A percentile compares a stretch with the other conserved stretches of the same genome.
Evolutionary conservation across 2,797 vertebrate genomes (phyloP).

Genomic region (Microcaecilia unicolor): DNA sequence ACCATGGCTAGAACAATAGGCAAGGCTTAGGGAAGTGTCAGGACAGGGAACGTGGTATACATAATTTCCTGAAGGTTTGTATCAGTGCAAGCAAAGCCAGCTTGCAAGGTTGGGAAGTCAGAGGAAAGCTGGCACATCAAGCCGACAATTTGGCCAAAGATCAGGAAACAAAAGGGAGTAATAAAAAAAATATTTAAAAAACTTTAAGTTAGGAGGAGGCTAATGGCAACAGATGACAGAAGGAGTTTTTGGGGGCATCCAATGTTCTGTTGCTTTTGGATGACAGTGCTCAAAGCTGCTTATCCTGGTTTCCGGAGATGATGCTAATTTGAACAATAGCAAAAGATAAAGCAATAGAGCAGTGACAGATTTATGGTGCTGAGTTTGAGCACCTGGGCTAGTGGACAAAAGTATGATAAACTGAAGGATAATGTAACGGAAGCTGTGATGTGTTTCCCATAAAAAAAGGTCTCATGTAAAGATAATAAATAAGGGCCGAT

Average conservation of each 20-base stretch:
- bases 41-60: background rate
- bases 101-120: too few relatives aligned
- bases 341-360: constrained; percentile 17
- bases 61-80: constrained; percentile 18
- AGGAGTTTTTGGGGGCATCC: constrained; percentile 19
- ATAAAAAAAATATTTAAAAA: constrained; percentile 15
- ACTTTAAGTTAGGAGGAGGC: constrained; percentile 26
- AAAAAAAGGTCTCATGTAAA: background rate
- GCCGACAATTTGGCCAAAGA: constrained; percentile 3
- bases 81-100: constrained; percentile 10
- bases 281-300: constrained; percentile 15
- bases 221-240: constrained; percentile 20
- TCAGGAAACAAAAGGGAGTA: constrained; percentile 10
- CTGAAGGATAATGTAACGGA: background rate
- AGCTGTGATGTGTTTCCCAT: background rate
- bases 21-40: constrained; percentile 6
- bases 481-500: background rate
- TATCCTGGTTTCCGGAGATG: constrained; percentile 38
- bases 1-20: background rate
- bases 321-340: constrained; percentile 24
- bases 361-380: constrained; percentile 26
- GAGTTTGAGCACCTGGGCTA: constrained; percentile 22
- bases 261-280: constrained; percentile 41
- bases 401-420: background rate
- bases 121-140: constrained; percentile 7